phyloP scores from a whole-genome alignment of 2,797 vertebrate genomes.

The Denticeps clupeoides region DNA sequence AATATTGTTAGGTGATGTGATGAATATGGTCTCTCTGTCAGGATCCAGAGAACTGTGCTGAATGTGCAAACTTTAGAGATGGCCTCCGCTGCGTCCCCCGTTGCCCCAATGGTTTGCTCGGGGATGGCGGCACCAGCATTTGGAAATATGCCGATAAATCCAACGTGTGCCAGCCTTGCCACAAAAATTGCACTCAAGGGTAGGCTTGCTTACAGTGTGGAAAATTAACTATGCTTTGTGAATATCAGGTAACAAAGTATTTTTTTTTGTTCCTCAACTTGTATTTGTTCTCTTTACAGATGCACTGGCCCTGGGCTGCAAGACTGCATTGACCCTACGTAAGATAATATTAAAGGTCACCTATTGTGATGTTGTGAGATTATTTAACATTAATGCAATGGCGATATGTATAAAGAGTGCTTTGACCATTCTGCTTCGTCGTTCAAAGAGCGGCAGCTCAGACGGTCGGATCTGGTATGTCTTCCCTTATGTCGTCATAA shows the following conservation, averaged over 20 bases:
- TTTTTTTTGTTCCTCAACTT: not conserved
- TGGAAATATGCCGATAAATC: slow-evolving; percentile 79
- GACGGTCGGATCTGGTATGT: too few relatives aligned
- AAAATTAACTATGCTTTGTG: too few relatives aligned
- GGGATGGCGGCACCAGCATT: slow-evolving; percentile 70
- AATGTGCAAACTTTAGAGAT: slow-evolving; percentile 79
- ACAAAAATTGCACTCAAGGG: slow-evolving; percentile 84
- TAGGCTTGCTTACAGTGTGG: slow-evolving; percentile 49
- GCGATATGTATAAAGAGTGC: too few relatives aligned
- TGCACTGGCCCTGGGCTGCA: slow-evolving; percentile 69
- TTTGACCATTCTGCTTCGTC: too few relatives aligned
- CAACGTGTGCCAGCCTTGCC: slow-evolving; percentile 77
- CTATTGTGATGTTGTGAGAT: too few relatives aligned
- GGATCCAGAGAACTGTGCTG: slow-evolving; percentile 73
- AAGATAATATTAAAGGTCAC: slow-evolving; percentile 23
- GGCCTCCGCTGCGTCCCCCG: slow-evolving; percentile 79
- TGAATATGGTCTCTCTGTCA: slow-evolving; percentile 31
- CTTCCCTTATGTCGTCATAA: too few relatives aligned
- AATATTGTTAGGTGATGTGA: too few relatives aligned
- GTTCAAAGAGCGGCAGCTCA: too few relatives aligned
- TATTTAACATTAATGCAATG: too few relatives aligned
- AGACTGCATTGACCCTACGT: slow-evolving; percentile 66
- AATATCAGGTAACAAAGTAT: too few relatives aligned
- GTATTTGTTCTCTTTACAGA: slow-evolving; percentile 50
- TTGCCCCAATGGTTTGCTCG: slow-evolving; percentile 76